Base-by-base conservation (phyloP, 1,140 invertebrate species). In the Cotesia chilonis region DNA sequence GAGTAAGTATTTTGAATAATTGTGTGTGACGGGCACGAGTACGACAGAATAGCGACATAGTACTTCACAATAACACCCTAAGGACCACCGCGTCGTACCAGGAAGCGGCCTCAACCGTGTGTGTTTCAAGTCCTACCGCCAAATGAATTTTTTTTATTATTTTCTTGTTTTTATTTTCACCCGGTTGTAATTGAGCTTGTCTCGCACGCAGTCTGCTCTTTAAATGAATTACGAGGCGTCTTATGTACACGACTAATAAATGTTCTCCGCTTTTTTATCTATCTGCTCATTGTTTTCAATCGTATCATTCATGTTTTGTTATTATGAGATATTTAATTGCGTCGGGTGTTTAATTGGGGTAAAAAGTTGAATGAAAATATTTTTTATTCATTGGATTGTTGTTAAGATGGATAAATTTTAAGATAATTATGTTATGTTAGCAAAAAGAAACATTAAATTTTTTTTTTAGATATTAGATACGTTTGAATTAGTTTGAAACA, bases 81-180 rank as follows among this genome's bases (percentile, higher is more conserved):
- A 65, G 73, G 84, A 85, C 84, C 85, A 85, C 85, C 85, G 85
- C 84, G 84, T 81, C 77, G 85, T 87, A 87, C 85, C 80, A 77
- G 71, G 85, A 87, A 87, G 77, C 75, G 78, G 71, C 71, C 75
- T 77, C 68, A 60, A 36, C 6, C 4, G 4, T 7, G 41, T 73
- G n/a, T 38, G 28, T 5, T 66, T 71, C 69, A 20, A 35, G 20
- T 68, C 47, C 37, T 71, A 55, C 59, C 64, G 63, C 61, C 59
- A 17, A 10, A 41, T 69, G 5, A 59, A 47, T 57, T 51, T 47
- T 47, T 47, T 9, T 47, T 47, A 2, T 47, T 47, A 9, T 47
- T 9, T 47, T 47, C 10, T 47, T 47, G 10, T 47, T 60, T 54
- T 37, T 64, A 70, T 74, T 84, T 84, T 75, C 75, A 66, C 41